Evolutionary conservation across 2,113 vertebrate genomes (phyloP).

Genomic region (Cynoglossus semilaevis): DNA sequence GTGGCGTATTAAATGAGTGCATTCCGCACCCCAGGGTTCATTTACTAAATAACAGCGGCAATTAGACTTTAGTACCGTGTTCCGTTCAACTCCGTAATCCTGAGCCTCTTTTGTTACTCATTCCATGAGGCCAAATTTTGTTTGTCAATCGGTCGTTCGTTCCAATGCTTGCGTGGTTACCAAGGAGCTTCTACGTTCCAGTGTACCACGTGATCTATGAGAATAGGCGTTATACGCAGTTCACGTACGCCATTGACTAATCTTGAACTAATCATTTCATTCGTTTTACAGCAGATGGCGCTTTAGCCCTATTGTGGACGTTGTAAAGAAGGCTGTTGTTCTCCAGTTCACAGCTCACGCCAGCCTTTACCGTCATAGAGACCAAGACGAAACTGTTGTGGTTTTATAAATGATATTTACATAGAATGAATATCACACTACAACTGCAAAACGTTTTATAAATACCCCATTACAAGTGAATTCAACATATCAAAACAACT

Average conservation of each 20-base stretch:
- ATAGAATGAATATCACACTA: too few relatives aligned
- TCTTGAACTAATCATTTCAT: too few relatives aligned
- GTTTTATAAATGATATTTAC: too few relatives aligned
- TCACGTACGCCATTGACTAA: slow-evolving; percentile 12
- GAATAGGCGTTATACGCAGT: neutral
- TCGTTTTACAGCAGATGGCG: too few relatives aligned
- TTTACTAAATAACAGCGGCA: neutral
- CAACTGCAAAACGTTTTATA: too few relatives aligned
- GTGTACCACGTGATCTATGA: slow-evolving; percentile 16
- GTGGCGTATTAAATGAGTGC: neutral
- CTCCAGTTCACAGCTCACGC: too few relatives aligned
- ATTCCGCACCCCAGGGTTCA: neutral
- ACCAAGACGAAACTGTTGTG: too few relatives aligned
- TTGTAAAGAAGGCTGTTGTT: too few relatives aligned
- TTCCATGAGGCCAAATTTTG: neutral
- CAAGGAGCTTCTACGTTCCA: slow-evolving; percentile 37
- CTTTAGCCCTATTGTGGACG: too few relatives aligned
- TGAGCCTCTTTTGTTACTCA: neutral
- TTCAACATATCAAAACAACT: too few relatives aligned
- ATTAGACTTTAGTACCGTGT: slow-evolving; percentile 18
- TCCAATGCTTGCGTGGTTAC: slow-evolving; percentile 56
- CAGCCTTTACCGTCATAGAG: too few relatives aligned
- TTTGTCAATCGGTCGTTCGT: slow-evolving; percentile 5
- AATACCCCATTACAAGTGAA: too few relatives aligned
- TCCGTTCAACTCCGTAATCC: neutral